Percentiles rank a stretch among this genome's conserved stretches.
phyloP scores from a whole-genome alignment of 2,797 vertebrate species.

The Balearica regulorum region DNA sequence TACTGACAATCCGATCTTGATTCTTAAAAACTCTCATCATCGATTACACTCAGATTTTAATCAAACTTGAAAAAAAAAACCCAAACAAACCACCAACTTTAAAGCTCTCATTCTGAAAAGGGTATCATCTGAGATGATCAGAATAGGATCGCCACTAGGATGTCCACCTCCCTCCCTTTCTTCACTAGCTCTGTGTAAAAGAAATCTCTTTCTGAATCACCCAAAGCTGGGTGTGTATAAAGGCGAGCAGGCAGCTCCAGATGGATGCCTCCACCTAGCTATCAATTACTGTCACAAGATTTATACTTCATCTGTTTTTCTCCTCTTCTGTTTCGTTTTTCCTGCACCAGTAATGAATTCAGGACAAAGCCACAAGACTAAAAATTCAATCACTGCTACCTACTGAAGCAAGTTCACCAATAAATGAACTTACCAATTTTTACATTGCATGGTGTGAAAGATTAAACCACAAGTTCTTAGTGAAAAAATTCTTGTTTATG shows the following conservation, averaged over 20 bases:
- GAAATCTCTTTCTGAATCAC: not conserved
- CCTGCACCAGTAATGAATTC: not conserved
- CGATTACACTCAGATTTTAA: not conserved
- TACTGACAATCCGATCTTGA: not conserved
- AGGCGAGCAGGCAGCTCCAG: not conserved
- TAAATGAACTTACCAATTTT: not conserved
- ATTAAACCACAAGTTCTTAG: not conserved
- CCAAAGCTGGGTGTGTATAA: not conserved
- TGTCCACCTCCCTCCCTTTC: not conserved
- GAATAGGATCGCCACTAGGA: not conserved
- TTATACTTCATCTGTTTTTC: not conserved
- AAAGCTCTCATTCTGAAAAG: not conserved
- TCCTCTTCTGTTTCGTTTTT: not conserved
- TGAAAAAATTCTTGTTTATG: not conserved
- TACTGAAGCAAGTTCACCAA: not conserved
- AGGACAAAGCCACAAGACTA: not conserved
- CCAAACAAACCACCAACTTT: not conserved
- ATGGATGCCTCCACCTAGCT: not conserved
- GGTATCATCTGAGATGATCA: not conserved
- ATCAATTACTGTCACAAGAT: constrained; percentile 12
- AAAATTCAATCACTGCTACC: not conserved
- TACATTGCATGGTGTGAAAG: not conserved
- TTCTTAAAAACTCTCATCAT: not conserved
- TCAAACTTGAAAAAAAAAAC: fast-evolving
- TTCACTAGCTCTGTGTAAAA: not conserved